Percentiles rank a stretch among this genome's conserved stretches.
phyloP scores from a whole-genome alignment of 2,888 invertebrate genomes.

The Pseudococcus viburni region DNA sequence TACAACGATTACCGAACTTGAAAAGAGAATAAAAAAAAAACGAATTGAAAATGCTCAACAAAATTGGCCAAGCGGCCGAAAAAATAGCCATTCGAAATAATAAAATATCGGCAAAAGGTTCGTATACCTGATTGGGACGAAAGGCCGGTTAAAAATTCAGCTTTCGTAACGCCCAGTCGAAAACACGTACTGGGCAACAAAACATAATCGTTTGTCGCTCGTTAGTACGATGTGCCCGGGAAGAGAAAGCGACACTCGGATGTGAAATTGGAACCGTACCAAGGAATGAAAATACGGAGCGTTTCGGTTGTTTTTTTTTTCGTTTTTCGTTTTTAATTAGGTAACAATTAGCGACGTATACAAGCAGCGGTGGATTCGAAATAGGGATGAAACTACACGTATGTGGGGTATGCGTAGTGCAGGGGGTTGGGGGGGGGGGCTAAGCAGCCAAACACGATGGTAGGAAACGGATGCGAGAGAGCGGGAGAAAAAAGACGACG shows the following conservation, averaged over 20 bases:
- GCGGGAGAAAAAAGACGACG: background rate
- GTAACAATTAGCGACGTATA: slow-evolving; percentile 34
- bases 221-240: background rate
- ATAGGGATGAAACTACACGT: background rate
- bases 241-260: slow-evolving; percentile 40
- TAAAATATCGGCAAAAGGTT: background rate
- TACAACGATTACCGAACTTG: background rate
- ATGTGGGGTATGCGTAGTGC: background rate
- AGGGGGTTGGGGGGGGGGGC: background rate
- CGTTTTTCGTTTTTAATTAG: slow-evolving; percentile 27
- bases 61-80: background rate
- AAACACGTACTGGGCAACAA: slow-evolving; percentile 45
- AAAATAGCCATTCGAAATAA: background rate
- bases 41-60: background rate
- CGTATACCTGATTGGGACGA: background rate
- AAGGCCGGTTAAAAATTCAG: slow-evolving; percentile 21
- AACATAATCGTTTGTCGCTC: slow-evolving; percentile 37
- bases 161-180: slow-evolving; percentile 20
- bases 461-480: too few species aligned
- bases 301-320: background rate
- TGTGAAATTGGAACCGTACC: slow-evolving; percentile 48
- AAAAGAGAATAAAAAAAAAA: background rate
- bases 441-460: too few species aligned
- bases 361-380: background rate
- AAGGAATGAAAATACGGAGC: slow-evolving; percentile 27